phyloP scores from a whole-genome alignment of 2,113 vertebrate genomes.

The human region GRCh38 chr22:46129001-46129500 shows the following conservation, averaged over 20 bases:
- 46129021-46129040: neutral
- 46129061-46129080: neutral
- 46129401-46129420: neutral
- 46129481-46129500: rapidly evolving
- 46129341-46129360: neutral
- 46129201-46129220: neutral
- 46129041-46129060: neutral
- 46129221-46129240: neutral
- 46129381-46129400: too few relatives aligned
- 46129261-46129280: rapidly evolving
- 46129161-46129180: neutral
- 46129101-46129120: too few relatives aligned
- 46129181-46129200: rapidly evolving
- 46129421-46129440: neutral
- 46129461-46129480: rapidly evolving
- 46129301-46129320: rapidly evolving
- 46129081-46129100: neutral
- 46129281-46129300: neutral
- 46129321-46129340: rapidly evolving
- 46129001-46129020: rapidly evolving
- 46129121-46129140: neutral
- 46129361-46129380: too few relatives aligned
- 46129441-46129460: rapidly evolving
- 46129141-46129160: too few relatives aligned
- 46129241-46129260: neutral